phyloP scores from a whole-genome alignment of 2,888 invertebrate genomes.

The Alentia gelatinosa region DNA sequence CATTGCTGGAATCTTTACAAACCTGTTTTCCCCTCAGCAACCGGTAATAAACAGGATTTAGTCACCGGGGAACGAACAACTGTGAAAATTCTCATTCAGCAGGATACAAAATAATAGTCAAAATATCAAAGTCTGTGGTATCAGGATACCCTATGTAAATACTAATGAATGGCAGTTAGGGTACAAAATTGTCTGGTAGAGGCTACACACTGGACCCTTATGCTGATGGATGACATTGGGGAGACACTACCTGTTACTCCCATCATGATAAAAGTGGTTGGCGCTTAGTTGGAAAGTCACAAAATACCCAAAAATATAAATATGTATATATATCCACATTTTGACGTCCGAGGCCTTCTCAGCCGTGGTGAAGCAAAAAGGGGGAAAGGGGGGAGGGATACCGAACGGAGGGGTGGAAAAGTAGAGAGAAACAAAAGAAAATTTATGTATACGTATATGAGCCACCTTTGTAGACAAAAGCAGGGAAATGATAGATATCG shows the following conservation, averaged over 20 bases:
- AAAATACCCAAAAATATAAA: slow-evolving; percentile 53
- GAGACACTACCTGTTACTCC: slow-evolving; percentile 21
- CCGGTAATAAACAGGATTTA: not conserved
- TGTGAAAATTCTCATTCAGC: slow-evolving; percentile 33
- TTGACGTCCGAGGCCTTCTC: not conserved
- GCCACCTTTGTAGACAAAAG: slow-evolving; percentile 45
- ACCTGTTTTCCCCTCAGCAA: slow-evolving; percentile 1
- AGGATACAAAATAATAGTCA: slow-evolving; percentile 33
- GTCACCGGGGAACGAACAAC: not conserved
- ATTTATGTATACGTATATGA: slow-evolving; percentile 49
- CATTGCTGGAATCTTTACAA: slow-evolving; percentile 1
- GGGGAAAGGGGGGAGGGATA: not conserved
- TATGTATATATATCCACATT: slow-evolving; percentile 37
- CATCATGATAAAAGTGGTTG: not conserved
- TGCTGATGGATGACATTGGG: not conserved
- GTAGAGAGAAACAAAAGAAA: slow-evolving; percentile 51
- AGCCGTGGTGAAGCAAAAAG: slow-evolving; percentile 39
- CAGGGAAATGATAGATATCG: slow-evolving; percentile 47
- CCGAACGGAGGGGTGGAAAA: slow-evolving; percentile 49
- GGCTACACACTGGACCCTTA: not conserved
- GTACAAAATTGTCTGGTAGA: slow-evolving; percentile 43
- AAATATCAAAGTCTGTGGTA: slow-evolving; percentile 45
- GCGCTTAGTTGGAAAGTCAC: slow-evolving; percentile 44
- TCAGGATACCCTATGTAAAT: not conserved
- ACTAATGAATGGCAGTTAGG: not conserved